Conservation (phyloP, 1,140 invertebrate species). For the Philotrypesis tridentata region DNA sequence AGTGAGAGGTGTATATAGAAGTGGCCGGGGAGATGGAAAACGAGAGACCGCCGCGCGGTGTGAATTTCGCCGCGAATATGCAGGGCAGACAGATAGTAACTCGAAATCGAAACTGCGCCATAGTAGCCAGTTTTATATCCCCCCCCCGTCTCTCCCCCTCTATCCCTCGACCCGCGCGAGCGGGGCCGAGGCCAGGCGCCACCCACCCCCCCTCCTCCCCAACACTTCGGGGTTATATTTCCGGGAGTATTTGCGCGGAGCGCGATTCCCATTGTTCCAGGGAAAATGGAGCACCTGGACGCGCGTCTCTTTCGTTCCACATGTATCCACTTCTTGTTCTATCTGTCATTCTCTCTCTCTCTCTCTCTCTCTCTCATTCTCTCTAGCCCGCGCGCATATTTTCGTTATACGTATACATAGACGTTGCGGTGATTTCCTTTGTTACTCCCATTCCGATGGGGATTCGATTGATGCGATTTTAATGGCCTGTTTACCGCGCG, state of each 20-base stretch:
- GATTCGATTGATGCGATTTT: slow-evolving; percentile 61
- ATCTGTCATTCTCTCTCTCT: background rate
- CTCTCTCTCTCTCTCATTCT: background rate
- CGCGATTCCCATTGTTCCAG: slow-evolving; percentile 51
- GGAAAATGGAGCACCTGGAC: slow-evolving; percentile 47
- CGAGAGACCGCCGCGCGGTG: background rate
- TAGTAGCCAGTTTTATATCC: slow-evolving; percentile 27
- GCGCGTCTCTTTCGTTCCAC: background rate
- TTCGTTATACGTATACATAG: background rate
- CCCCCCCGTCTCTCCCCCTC: background rate
- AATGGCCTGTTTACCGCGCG: slow-evolving; percentile 57
- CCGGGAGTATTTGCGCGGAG: slow-evolving; percentile 52
- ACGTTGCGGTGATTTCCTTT: background rate
- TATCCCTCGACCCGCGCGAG: too few species aligned
- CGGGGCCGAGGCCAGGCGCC: background rate
- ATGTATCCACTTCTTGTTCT: slow-evolving; percentile 1
- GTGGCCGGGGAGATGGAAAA: background rate
- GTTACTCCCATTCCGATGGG: slow-evolving; percentile 37
- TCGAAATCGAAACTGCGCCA: slow-evolving; percentile 3
- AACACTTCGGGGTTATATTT: slow-evolving; percentile 56
- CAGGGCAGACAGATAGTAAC: background rate
- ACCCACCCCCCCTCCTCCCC: too few species aligned
- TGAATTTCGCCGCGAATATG: slow-evolving; percentile 1
- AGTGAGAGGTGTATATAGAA: background rate
- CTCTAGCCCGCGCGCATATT: slow-evolving; percentile 11